Conservation (phyloP, 1,140 invertebrate species). For the Drosophila nikananu region DNA sequence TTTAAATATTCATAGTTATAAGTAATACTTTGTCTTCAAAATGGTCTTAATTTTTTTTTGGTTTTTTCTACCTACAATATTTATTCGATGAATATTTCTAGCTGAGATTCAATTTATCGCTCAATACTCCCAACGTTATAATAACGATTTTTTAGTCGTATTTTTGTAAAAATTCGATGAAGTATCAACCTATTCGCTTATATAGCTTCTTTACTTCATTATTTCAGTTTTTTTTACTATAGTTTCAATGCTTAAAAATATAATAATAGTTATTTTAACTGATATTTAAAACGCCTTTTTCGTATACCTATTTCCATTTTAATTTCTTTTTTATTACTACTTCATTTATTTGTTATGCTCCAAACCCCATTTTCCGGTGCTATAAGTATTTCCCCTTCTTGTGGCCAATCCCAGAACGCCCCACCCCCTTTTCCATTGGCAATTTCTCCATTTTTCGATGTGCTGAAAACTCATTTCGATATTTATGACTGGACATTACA, state of each 20-base stretch:
- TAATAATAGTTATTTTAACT: not conserved
- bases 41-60: too few species aligned
- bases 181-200: not conserved
- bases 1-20: too few species aligned
- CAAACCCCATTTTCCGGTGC: not conserved
- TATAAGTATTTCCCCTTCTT: not conserved
- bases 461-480: conserved; percentile 48
- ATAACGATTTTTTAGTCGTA: too few species aligned
- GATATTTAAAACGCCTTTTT: not conserved
- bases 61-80: too few species aligned
- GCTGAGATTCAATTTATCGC: too few species aligned
- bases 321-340: not conserved
- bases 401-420: not conserved
- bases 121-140: too few species aligned
- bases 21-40: too few species aligned
- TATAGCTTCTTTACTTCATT: not conserved
- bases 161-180: too few species aligned
- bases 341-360: not conserved
- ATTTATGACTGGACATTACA: conserved; percentile 53
- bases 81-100: too few species aligned
- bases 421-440: conserved; percentile 20
- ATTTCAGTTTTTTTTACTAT: too few species aligned
- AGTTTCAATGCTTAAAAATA: not conserved
- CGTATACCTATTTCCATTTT: not conserved
- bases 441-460: conserved; percentile 2